Conservation (phyloP, 2,797 vertebrate genomes). For the Echiichthys vipera region DNA sequence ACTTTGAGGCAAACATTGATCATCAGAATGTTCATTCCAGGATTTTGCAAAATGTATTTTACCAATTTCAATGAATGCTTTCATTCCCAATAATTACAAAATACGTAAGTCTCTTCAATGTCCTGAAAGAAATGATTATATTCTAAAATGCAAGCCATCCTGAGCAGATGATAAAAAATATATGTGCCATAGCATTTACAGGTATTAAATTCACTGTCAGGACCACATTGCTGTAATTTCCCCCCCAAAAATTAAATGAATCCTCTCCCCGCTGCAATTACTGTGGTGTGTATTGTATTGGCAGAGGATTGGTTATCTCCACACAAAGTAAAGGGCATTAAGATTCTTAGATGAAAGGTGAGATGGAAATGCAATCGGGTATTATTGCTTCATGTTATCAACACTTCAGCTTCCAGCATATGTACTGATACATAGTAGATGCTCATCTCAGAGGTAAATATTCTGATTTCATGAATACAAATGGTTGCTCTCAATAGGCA, state of each 20-base stretch:
- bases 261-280: slow-evolving; percentile 68
- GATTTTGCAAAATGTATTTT: slow-evolving; percentile 31
- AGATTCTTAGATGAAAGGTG: slow-evolving; percentile 80
- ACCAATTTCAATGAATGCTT: slow-evolving; percentile 47
- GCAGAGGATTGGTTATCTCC: slow-evolving; percentile 74
- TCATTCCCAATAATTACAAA: slow-evolving; percentile 42
- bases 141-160: slow-evolving; percentile 55
- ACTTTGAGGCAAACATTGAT: slow-evolving; percentile 20
- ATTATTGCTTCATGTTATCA: slow-evolving; percentile 79
- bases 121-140: slow-evolving; percentile 57
- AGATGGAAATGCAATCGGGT: slow-evolving; percentile 78
- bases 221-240: slow-evolving; percentile 72
- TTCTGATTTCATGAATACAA: slow-evolving; percentile 84
- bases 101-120: slow-evolving; percentile 32
- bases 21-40: slow-evolving; percentile 29
- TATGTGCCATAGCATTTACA: slow-evolving; percentile 56
- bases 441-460: slow-evolving; percentile 83
- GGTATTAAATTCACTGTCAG: slow-evolving; percentile 71
- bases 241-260: slow-evolving; percentile 59
- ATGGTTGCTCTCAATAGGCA: slow-evolving; percentile 75
- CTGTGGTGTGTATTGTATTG: slow-evolving; percentile 58
- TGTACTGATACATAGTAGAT: slow-evolving; percentile 75
- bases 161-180: slow-evolving; percentile 47
- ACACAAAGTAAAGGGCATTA: slow-evolving; percentile 77
- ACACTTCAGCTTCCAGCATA: slow-evolving; percentile 76